These are phyloP conservation scores for Nephrotoma flavescens DNA, from an alignment of 2,888 invertebrate genomes.

Conservation along the genomic window DNA sequence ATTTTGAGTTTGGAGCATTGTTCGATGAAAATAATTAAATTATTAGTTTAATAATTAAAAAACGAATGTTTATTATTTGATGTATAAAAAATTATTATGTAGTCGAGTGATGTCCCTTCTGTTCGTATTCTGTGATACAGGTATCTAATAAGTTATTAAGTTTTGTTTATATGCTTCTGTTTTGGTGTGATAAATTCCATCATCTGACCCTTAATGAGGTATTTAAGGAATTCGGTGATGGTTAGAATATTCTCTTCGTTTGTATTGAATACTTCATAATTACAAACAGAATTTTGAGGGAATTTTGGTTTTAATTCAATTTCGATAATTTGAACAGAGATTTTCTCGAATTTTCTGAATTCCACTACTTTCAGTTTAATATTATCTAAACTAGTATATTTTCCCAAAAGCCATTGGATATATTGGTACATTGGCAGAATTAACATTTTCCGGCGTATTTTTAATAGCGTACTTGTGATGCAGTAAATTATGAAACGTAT, in stretches of 20 bases:
- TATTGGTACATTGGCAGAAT: slow-evolving; percentile 23
- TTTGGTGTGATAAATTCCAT: slow-evolving; percentile 3
- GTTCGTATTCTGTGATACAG: no score
- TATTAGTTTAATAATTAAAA: not conserved
- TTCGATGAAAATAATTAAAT: not conserved
- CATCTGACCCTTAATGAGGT: not conserved
- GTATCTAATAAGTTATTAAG: not conserved
- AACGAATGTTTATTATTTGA: not conserved
- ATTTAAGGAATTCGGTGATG: not conserved
- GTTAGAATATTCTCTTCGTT: not conserved
- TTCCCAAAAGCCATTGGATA: slow-evolving; percentile 21
- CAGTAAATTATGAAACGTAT: slow-evolving; percentile 21
- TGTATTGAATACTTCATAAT: not conserved
- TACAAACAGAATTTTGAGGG: not conserved
- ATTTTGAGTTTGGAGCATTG: not conserved
- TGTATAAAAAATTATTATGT: not conserved
- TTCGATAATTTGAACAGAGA: not conserved
- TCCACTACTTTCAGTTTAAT: not conserved
- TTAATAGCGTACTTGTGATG: slow-evolving; percentile 18
- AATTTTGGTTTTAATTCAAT: not conserved
- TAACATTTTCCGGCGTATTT: slow-evolving; percentile 21
- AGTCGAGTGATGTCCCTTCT: no score
- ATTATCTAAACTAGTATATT: slow-evolving; percentile 13
- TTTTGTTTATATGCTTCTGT: not conserved
- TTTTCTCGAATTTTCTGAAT: not conserved